A percentile compares a stretch with the other conserved stretches of the same genome.
Evolutionary conservation across 2,888 invertebrate genomes (phyloP).

Genomic region (Cheilosia vulpina): DNA sequence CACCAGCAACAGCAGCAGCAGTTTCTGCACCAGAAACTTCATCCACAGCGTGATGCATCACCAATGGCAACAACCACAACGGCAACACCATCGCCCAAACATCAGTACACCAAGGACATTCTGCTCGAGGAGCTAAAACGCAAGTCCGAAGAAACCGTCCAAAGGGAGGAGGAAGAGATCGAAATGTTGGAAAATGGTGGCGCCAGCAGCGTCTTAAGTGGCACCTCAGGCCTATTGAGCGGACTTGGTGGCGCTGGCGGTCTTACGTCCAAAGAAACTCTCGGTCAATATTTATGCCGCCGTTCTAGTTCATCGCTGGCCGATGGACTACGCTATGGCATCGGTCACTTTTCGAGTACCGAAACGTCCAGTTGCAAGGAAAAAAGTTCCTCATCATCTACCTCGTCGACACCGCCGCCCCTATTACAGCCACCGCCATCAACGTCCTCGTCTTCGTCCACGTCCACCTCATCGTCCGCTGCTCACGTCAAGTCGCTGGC

Average conservation of each 20-base stretch:
- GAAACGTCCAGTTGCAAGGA: conserved; percentile 83
- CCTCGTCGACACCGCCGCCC: conserved; percentile 83
- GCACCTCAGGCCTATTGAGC: conserved; percentile 39
- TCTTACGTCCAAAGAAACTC: conserved; percentile 78
- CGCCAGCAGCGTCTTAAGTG: conserved; percentile 61
- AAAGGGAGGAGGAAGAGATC: conserved; percentile 77
- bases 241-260: conserved; percentile 76
- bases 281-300: conserved; percentile 78
- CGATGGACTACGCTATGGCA: conserved; percentile 79
- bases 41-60: conserved; percentile 66
- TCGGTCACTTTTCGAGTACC: conserved; percentile 77
- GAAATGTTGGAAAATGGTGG: conserved; percentile 76
- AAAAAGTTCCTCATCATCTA: conserved; percentile 83
- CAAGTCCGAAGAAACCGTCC: conserved; percentile 78
- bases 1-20: conserved; percentile 75
- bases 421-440: conserved; percentile 72
- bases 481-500: conserved; percentile 71
- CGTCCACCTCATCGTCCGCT: conserved; percentile 81
- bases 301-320: conserved; percentile 78
- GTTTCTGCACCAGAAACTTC: conserved; percentile 75
- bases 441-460: conserved; percentile 83
- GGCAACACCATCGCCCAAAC: conserved; percentile 79
- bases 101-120: conserved; percentile 76
- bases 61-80: conserved; percentile 71
- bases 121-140: conserved; percentile 77